These are phyloP conservation scores for Bovichtus diacanthus DNA, from an alignment of 2,797 vertebrate genomes.

Conservation along the genomic window DNA sequence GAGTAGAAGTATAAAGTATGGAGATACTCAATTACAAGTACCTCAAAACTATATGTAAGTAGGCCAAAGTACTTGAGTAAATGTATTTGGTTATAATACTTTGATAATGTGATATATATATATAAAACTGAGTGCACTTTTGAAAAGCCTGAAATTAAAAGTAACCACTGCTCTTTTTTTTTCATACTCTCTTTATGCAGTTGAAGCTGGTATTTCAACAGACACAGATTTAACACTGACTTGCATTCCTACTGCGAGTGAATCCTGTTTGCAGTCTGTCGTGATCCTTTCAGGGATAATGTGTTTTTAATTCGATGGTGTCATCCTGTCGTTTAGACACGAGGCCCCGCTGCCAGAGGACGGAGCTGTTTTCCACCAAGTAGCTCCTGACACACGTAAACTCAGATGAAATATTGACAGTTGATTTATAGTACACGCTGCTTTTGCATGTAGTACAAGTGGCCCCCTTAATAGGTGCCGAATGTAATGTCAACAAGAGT, in stretches of 20 bases:
- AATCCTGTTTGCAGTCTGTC: not conserved
- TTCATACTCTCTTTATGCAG: not conserved
- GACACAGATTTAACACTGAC: not conserved
- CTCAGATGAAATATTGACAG: not conserved
- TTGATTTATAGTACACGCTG: no score
- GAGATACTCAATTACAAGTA: not conserved
- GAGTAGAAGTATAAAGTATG: not conserved
- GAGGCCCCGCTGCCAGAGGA: constrained; percentile 31
- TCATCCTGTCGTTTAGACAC: not conserved
- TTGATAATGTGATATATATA: not conserved
- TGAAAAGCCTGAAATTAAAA: not conserved
- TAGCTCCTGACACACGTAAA: not conserved
- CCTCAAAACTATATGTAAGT: not conserved
- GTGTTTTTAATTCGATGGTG: not conserved
- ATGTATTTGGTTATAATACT: not conserved
- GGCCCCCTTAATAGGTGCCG: not conserved
- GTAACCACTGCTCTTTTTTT: not conserved
- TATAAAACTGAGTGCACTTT: not conserved
- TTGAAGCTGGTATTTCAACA: not conserved
- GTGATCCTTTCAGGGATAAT: not conserved
- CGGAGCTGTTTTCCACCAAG: constrained; percentile 39
- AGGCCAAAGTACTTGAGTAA: not conserved
- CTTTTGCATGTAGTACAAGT: not conserved
- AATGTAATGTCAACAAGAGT: not conserved
- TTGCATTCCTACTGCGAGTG: not conserved